Evolutionary conservation across 2,888 invertebrate species (phyloP), one percentile per base, ranked within the genome.

Genomic region (Noctua pronuba): DNA sequence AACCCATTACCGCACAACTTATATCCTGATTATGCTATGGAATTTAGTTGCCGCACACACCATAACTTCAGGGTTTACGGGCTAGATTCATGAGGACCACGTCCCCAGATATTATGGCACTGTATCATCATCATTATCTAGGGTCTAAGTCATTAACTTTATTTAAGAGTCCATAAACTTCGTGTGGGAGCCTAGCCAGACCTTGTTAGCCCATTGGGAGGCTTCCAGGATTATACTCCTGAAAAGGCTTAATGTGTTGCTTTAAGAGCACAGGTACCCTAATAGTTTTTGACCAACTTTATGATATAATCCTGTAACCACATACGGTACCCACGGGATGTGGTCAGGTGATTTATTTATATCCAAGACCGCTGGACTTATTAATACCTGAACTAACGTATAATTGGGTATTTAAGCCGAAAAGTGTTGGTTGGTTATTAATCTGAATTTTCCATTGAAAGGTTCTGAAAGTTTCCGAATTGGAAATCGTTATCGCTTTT

Each of bases 241-340:
- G 24, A 64, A 80, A 74, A 76, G 66, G 38, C 44, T 79, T 58
- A 58, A 79, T 71, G 16, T 55, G 28, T 49, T 68, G 60, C n/a
- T 60, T 41, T 49, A 52, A 28, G 21, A 79, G 46, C 46, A 74
- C 46, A 60, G 49, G 55, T 55, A 46, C 1, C 24, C 38, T 44
- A 35, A 55, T 21, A 65, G 52, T n/a, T 16, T 75, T 75, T 44
- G 44, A 35, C 35, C 5, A 58, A 65, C 58, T 75, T 75, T 81
- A 81, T 76, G 28, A n/a, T 24, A 35, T 52, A 81, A 52, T 70
- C 52, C 60, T 76, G 60, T 60, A 31, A 60, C 49, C 68, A 69
- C 28, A 44, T 10, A 49, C 21, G 13, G 38, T 21, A n/a, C 62
- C 31, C 74, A 21, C 35, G 79, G 74, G 31, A 66, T 58, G 55